A percentile compares a stretch with the other conserved stretches of the same genome.
Conservation (phyloP, 2,113 vertebrate genomes). For the Semnopithecus entellus region DNA sequence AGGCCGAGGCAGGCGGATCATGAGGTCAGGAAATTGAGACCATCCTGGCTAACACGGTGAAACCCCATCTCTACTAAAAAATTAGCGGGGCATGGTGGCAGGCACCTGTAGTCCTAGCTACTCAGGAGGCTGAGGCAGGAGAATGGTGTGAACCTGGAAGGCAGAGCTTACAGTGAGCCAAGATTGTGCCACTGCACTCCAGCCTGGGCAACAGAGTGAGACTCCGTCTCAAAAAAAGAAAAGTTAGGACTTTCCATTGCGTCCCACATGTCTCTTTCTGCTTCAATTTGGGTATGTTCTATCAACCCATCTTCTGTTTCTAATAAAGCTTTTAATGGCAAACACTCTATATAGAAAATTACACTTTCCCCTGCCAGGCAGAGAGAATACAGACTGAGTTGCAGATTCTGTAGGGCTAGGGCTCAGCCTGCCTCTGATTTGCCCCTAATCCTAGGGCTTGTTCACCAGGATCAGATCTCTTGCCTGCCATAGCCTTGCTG, state of each 20-base stretch:
- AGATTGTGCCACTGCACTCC: no score
- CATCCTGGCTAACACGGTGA: no score
- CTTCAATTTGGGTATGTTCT: not conserved
- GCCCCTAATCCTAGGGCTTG: not conserved
- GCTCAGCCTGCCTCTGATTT: not conserved
- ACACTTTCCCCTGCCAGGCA: not conserved
- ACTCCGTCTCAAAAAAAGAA: not conserved
- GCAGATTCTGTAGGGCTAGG: not conserved
- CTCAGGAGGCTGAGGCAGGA: no score
- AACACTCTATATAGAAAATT: not conserved
- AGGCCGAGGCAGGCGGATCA: no score
- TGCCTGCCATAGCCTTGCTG: not conserved
- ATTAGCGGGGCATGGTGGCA: no score
- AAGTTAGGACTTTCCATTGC: not conserved
- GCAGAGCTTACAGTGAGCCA: no score
- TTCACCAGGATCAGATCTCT: not conserved
- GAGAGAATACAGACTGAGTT: not conserved
- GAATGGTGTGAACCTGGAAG: no score
- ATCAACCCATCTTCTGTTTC: not conserved
- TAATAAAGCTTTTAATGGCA: not conserved
- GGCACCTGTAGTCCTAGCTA: no score
- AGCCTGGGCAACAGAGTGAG: no score
- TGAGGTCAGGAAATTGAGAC: no score
- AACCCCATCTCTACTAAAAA: no score
- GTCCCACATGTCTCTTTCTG: not conserved